Conservation (phyloP, 1,140 invertebrate species). For the Heliconius eleuchia region DNA sequence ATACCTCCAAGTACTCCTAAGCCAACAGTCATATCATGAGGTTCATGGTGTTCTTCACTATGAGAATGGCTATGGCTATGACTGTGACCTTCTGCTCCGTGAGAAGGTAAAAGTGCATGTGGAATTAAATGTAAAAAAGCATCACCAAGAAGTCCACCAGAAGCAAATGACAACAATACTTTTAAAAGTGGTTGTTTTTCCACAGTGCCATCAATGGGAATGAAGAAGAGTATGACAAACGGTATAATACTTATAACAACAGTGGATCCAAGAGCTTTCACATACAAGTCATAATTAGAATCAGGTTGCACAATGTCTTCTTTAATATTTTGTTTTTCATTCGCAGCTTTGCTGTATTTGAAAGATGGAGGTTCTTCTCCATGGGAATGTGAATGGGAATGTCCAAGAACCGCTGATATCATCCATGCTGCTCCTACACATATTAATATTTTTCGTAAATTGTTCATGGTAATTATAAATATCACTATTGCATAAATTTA, state of each 20-base stretch:
- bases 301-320: conserved; percentile 57
- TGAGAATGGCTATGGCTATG: conserved; percentile 82
- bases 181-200: conserved; percentile 93
- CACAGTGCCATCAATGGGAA: conserved; percentile 94
- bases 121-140: conserved; percentile 98
- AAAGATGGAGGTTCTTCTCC: conserved; percentile 84
- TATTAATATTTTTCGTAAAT: conserved; percentile 44
- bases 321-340: conserved; percentile 74
- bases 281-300: conserved; percentile 84
- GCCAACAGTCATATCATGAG: conserved; percentile 92
- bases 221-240: conserved; percentile 95
- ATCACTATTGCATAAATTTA: conserved; percentile 12
- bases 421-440: conserved; percentile 47
- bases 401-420: conserved; percentile 51
- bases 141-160: conserved; percentile 96
- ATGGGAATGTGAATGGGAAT: conserved; percentile 69
- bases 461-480: conserved; percentile 35
- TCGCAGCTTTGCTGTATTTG: conserved; percentile 89
- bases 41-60: conserved; percentile 75
- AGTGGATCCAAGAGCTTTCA: conserved; percentile 94
- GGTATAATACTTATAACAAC: conserved; percentile 96
- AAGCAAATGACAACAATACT: conserved; percentile 95
- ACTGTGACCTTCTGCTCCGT: conserved; percentile 60
- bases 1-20: conserved; percentile 95
- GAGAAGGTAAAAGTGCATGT: conserved; percentile 88